Percentiles rank a stretch among this genome's conserved stretches.
Conservation (phyloP, 2,888 invertebrate genomes). For the Deroplatys truncata region DNA sequence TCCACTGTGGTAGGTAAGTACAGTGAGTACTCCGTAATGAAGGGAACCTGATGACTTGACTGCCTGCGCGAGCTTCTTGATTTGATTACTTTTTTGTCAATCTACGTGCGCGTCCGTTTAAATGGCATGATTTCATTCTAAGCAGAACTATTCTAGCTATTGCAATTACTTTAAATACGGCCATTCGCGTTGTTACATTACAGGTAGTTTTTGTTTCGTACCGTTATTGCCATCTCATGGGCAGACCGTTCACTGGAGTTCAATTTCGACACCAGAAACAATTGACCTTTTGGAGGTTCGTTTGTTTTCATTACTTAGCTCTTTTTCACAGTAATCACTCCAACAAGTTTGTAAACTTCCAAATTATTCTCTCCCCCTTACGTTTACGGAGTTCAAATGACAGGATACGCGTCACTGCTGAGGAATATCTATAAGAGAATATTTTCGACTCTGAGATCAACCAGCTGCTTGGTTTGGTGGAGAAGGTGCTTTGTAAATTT, state of each 20-base stretch:
- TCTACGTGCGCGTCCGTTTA: neutral
- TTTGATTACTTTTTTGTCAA: neutral
- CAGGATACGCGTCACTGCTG: no score
- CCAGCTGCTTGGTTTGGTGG: no score
- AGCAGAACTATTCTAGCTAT: neutral
- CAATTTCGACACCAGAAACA: no score
- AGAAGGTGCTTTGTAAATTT: no score
- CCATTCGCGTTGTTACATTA: neutral
- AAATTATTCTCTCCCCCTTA: no score
- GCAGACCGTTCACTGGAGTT: neutral
- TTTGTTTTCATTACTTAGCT: no score
- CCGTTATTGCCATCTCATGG: neutral
- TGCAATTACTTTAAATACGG: neutral
- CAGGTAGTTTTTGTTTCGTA: neutral
- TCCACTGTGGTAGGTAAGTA: neutral
- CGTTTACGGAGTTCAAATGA: no score
- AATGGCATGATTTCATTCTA: neutral
- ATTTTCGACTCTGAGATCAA: no score
- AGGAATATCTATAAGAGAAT: no score
- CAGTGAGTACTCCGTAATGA: neutral
- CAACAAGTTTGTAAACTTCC: no score
- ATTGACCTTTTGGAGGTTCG: no score
- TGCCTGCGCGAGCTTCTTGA: neutral
- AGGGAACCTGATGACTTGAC: neutral
- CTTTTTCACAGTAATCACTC: no score